These are phyloP conservation scores for Popillia japonica DNA, from an alignment of 1,140 invertebrate genomes.

Conservation along the genomic window DNA sequence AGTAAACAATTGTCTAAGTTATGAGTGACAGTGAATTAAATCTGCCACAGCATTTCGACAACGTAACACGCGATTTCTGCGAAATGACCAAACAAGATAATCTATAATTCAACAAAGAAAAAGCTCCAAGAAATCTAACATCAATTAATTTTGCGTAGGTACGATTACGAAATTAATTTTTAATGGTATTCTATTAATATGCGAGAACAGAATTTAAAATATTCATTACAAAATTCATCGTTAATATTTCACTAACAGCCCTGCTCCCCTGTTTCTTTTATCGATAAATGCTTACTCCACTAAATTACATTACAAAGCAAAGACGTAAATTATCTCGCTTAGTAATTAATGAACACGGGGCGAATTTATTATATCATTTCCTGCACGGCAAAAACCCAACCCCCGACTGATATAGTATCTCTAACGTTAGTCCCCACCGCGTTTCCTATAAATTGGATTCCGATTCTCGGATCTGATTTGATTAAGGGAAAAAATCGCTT, in stretches of 20 bases:
- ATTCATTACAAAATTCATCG: no score
- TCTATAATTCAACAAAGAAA: no score
- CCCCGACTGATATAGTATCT: conserved; percentile 9
- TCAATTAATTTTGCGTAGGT: no score
- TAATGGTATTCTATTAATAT: no score
- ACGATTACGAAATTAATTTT: no score
- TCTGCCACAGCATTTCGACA: no score
- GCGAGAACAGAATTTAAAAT: no score
- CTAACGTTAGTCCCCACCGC: not conserved
- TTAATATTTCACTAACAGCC: not conserved
- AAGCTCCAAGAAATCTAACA: no score
- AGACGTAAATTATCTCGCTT: conserved; percentile 6
- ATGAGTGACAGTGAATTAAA: no score
- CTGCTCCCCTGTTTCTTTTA: not conserved
- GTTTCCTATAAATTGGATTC: conserved; percentile 5
- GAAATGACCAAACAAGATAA: no score
- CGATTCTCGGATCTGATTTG: conserved; percentile 17
- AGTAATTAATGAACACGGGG: conserved; percentile 12
- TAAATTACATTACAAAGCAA: conserved; percentile 15
- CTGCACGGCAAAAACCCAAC: not conserved
- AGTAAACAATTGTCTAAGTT: no score
- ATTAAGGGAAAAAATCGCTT: conserved; percentile 13
- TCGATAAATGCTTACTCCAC: not conserved
- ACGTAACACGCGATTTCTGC: no score
- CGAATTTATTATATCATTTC: conserved; percentile 16